Evolutionary conservation across 2,113 vertebrate genomes (phyloP), one percentile per base, ranked within the genome.

Genomic region (Struthidea cinerea): DNA sequence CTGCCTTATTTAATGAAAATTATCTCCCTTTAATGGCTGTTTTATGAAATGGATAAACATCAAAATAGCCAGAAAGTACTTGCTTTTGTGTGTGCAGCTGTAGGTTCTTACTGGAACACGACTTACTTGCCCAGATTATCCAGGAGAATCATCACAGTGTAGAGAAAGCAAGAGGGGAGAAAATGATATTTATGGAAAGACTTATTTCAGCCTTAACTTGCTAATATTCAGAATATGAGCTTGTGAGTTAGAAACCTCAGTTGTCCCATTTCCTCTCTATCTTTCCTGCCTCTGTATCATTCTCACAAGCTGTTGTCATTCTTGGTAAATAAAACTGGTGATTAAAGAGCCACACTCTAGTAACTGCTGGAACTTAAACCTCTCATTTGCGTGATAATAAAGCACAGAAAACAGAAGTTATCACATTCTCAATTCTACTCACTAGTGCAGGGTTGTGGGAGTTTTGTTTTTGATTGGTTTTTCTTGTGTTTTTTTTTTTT

Each of bases 361-460:
- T 41, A 92, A 80, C n/a, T 57, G 52, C 46, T 93, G 69, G 73
- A 93, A 92, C 28, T 80, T 79, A 68, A 90, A 50, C 39, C 9
- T 89, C 26, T 95, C 24, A 89, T 96, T 89, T 96, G 19, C 77
- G 74, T 94, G 39, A 87, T 37, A 94, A 89, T 73, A 77, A 79
- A 95, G 33, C 22, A 81, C 1, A 21, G 59, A 87, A 87, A 84
- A 63, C 4, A 73, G 27, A 95, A 93, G 21, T 27, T 86, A 74
- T 80, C 50, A 47, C 33, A 76, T 76, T 84, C 30, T 73, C 26
- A 64, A 24, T 82, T 92, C 80, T 73, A 65, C 26, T 81, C 24
- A 63, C 12, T 50, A 35, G 13, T 60, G 14, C 4, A 42, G 10
- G 24, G 10, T 46, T 32, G 7, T 20, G 18, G 5, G 5, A 4